These are phyloP conservation scores for Zootoca vivipara DNA, from an alignment of 2,113 vertebrate species.

Conservation along the genomic window DNA sequence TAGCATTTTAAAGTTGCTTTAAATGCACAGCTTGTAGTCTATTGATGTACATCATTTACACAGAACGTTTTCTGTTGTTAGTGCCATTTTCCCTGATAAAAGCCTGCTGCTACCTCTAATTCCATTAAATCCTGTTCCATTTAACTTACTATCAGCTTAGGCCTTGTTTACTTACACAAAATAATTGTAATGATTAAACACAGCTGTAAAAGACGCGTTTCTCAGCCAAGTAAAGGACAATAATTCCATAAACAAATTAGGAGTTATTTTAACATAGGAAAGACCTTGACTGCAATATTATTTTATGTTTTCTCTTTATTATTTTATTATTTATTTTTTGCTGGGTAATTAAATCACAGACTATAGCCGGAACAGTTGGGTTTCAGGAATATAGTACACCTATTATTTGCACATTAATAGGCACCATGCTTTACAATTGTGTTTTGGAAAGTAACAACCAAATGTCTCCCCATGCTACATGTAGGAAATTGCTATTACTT, in stretches of 20 bases:
- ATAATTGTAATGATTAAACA: conserved; percentile 49
- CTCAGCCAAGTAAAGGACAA: conserved; percentile 22
- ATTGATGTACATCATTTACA: background rate
- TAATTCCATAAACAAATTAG: conserved; percentile 26
- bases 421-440: background rate
- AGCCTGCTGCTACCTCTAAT: conserved; percentile 38
- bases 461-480: background rate
- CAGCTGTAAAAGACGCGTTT: conserved; percentile 14
- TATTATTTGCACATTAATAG: conserved; percentile 16
- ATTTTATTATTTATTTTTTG: background rate
- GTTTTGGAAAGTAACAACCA: background rate
- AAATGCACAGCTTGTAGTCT: background rate
- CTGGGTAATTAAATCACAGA: conserved; percentile 13
- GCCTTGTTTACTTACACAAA: conserved; percentile 51
- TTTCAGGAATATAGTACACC: background rate
- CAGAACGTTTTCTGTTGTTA: conserved; percentile 14
- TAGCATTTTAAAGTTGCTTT: conserved; percentile 20
- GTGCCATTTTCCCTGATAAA: conserved; percentile 6
- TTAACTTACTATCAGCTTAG: conserved; percentile 53
- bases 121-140: conserved; percentile 53
- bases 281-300: conserved; percentile 24
- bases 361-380: background rate
- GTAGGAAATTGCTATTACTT: conserved; percentile 7
- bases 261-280: conserved; percentile 12
- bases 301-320: conserved; percentile 7